Base-by-base conservation (phyloP, 2,797 vertebrate species). In the Muscicapa comitata region DNA sequence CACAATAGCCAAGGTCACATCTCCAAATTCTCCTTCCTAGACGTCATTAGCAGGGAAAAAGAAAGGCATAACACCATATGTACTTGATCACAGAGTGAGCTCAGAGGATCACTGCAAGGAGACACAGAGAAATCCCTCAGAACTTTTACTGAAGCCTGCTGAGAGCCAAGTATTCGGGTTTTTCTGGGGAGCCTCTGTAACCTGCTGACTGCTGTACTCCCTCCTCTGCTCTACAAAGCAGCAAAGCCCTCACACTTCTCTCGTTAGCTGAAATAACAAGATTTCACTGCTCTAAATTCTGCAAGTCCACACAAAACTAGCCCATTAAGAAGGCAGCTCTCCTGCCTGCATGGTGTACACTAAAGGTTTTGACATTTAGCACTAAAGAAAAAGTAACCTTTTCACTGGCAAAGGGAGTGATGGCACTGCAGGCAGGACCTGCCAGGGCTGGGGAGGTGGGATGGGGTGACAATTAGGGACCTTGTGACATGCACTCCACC, bases 1-100 rank as follows among this genome's bases (percentile, higher is more conserved):
- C 85, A 80, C 85, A 91, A 94, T 3, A 93, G 68, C 50, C 45
- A n/a, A 80, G 47, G 91, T 77, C 87, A 61, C 82, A 85, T 80
- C 90, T 88, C 85, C 47, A 79, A 51, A 86, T 91, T 83, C 70
- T 84, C 82, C 83, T 78, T 55, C 76, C 82, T 51, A 26, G 28
- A 66, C 9, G 16, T 91, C 87, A 86, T 48, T 75, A 78, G 54
- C 0, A 0, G 55, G 45, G 55, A 29, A 55, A 75, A 90, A 82
- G 61, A 74, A 90, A 96, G 58, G 85, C 75, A 15, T 7, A 90
- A 50, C 57, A 61, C 88, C 90, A 63, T 75, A 90, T 84, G 94
- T 66, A 40, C 73, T 75, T 45, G 70, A 95, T 93, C 94, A 93
- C 50, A 86, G 74, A 90, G 29, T 51, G 93, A 95, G 87, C 91